A percentile compares a stretch with the other conserved stretches of the same genome.
These are phyloP conservation scores for Fulica atra DNA, from an alignment of 2,113 vertebrate genomes.

Conservation along the genomic window DNA sequence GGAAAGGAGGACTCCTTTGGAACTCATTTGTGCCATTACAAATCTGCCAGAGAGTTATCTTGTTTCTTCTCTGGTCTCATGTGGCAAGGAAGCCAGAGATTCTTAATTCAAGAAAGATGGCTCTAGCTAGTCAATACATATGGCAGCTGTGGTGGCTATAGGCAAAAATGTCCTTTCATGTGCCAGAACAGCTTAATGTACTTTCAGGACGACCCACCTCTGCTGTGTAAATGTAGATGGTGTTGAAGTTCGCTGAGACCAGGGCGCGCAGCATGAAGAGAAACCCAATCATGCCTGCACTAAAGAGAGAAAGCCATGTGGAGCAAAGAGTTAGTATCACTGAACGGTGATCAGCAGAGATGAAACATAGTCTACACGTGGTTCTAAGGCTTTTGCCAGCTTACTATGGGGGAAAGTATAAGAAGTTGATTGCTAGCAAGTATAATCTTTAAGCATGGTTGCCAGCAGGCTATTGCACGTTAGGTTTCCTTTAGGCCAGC, in stretches of 20 bases:
- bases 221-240: slow-evolving; percentile 95
- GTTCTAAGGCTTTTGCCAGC: neutral
- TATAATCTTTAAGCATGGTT: neutral
- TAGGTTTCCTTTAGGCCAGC: neutral
- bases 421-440: neutral
- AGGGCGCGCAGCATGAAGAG: slow-evolving; percentile 90
- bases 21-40: neutral
- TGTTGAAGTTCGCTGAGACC: slow-evolving; percentile 94
- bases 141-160: neutral
- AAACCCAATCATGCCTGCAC: slow-evolving; percentile 82
- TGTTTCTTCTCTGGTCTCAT: neutral
- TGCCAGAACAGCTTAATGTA: neutral
- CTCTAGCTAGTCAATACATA: neutral
- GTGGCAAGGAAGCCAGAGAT: neutral
- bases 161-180: neutral
- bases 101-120: neutral
- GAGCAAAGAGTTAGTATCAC: neutral
- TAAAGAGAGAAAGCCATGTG: slow-evolving; percentile 25
- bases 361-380: neutral
- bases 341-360: neutral
- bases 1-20: neutral
- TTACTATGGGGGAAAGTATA: neutral
- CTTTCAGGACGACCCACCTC: slow-evolving; percentile 79
- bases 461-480: rapidly evolving
- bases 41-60: neutral